A percentile compares a stretch with the other conserved stretches of the same genome.
These are phyloP conservation scores for Litoditis marina DNA, from an alignment of 2,888 invertebrate species.

Conservation along the genomic window DNA sequence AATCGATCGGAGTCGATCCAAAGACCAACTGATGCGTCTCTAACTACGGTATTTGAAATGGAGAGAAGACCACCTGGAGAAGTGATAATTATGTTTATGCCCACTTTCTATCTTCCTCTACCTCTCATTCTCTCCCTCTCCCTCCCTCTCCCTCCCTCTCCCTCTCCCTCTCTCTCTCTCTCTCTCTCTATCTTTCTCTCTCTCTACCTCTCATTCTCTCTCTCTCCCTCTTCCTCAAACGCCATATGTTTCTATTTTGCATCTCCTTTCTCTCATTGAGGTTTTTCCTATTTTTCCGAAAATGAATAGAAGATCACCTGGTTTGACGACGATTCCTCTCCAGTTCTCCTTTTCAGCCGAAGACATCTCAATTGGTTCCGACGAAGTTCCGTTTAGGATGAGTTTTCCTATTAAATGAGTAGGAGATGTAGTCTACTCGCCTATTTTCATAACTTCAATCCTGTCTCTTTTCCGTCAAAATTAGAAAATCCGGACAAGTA, in stretches of 20 bases:
- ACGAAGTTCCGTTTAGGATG: slow-evolving; percentile 29
- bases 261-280: too few species aligned
- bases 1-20: slow-evolving; percentile 34
- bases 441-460: background rate
- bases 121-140: too few species aligned
- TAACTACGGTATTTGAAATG: slow-evolving; percentile 16
- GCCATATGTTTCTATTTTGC: too few species aligned
- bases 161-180: too few species aligned
- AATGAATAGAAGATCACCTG: slow-evolving; percentile 6
- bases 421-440: background rate
- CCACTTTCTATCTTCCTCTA: too few species aligned
- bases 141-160: too few species aligned
- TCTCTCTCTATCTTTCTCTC: too few species aligned
- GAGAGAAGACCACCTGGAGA: slow-evolving; percentile 23
- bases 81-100: background rate
- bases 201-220: too few species aligned
- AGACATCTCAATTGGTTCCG: slow-evolving; percentile 18
- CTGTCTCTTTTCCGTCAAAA: too few species aligned
- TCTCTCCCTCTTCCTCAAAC: too few species aligned
- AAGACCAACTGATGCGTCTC: slow-evolving; percentile 34
- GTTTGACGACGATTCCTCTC: slow-evolving; percentile 21
- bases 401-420: slow-evolving; percentile 13
- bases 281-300: too few species aligned
- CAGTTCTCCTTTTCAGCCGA: slow-evolving; percentile 25
- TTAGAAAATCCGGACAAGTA: too few species aligned